These are phyloP conservation scores for Anguilla obscura DNA, from an alignment of 2,797 vertebrate genomes.

Conservation along the genomic window DNA sequence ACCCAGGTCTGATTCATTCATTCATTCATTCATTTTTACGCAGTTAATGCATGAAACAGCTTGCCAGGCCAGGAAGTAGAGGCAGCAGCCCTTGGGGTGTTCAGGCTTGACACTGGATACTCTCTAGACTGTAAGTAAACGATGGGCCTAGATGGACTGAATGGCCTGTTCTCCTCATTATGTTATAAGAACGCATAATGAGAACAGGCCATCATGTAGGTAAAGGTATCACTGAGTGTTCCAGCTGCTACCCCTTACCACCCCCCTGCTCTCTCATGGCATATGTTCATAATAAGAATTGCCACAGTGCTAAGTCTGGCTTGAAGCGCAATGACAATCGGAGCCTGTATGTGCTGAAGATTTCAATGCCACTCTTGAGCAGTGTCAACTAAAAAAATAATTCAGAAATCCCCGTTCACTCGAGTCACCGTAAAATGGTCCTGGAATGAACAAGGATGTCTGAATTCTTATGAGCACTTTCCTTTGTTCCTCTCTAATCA, in stretches of 20 bases:
- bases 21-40: no score
- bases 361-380: neutral
- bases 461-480: slow-evolving; percentile 3
- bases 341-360: neutral
- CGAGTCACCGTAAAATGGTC: neutral
- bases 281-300: neutral
- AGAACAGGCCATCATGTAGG: no score
- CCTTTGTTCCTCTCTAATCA: neutral
- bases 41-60: no score
- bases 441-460: neutral
- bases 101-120: neutral
- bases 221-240: neutral
- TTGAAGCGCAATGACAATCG: neutral
- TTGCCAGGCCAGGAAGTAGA: neutral
- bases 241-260: neutral
- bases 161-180: neutral
- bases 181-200: neutral
- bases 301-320: neutral
- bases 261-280: neutral
- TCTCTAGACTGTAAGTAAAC: neutral
- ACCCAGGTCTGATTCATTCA: no score
- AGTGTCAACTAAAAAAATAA: neutral
- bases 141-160: neutral
- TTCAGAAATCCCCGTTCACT: neutral
- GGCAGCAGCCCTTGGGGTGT: neutral